Percentiles rank a stretch among this genome's conserved stretches.
These are phyloP conservation scores for Amphilophus citrinellus DNA, from an alignment of 2,113 vertebrate species.

Conservation along the genomic window DNA sequence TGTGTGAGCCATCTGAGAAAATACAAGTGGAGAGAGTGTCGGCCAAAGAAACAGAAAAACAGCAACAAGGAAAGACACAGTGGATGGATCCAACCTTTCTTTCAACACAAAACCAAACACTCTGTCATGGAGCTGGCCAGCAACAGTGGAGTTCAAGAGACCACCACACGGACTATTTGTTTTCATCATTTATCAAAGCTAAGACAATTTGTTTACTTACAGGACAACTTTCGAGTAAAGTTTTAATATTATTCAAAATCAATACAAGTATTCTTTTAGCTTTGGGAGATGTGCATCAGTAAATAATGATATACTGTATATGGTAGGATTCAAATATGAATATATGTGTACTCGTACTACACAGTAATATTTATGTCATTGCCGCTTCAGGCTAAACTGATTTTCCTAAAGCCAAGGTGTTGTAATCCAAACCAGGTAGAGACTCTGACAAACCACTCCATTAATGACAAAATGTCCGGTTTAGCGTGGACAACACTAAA, in stretches of 20 bases:
- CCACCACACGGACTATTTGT: constrained; percentile 45
- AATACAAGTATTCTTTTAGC: neutral
- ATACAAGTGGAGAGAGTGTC: constrained; percentile 14
- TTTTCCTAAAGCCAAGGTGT: neutral
- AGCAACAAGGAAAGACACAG: constrained; percentile 22
- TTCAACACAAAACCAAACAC: constrained; percentile 36
- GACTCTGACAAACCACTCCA: neutral
- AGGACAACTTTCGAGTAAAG: neutral
- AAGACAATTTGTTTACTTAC: constrained; percentile 8
- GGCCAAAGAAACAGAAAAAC: constrained; percentile 16
- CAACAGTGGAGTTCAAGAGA: constrained; percentile 57
- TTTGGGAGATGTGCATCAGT: constrained; percentile 2
- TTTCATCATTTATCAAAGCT: constrained; percentile 73
- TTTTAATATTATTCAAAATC: neutral
- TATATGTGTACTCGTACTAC: neutral
- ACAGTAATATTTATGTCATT: neutral
- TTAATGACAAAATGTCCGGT: neutral
- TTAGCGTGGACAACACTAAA: neutral
- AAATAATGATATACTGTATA: neutral
- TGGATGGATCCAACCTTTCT: constrained; percentile 5
- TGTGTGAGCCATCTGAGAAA: constrained; percentile 18
- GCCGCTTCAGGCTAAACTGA: neutral
- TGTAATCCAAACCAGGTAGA: neutral
- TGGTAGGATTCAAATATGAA: neutral
- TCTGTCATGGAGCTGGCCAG: constrained; percentile 4